Evolutionary conservation across 2,797 vertebrate species (phyloP).

Genomic region (Taeniopygia guttata): DNA sequence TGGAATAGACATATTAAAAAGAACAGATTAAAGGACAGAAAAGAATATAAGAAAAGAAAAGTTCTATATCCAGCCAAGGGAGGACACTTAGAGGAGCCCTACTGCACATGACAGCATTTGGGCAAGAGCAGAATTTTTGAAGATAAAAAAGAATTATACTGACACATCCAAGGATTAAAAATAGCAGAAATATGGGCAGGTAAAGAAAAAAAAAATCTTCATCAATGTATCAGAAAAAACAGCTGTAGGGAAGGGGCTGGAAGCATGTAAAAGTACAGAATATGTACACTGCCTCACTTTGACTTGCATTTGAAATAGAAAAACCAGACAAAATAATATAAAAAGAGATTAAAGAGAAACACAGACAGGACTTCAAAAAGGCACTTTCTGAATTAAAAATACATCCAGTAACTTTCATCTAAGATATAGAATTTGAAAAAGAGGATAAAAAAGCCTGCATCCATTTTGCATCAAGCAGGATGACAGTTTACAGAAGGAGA

Average conservation of each 20-base stretch:
- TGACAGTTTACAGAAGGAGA: neutral
- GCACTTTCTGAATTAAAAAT: slow-evolving; percentile 19
- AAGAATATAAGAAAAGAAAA: neutral
- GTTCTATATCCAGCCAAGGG: neutral
- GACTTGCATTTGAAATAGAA: neutral
- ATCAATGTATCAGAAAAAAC: neutral
- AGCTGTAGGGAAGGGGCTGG: neutral
- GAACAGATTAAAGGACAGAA: neutral
- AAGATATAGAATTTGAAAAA: neutral
- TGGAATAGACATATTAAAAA: neutral
- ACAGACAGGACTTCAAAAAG: neutral
- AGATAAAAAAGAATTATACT: neutral
- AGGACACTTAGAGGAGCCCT: neutral
- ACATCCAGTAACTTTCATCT: neutral
- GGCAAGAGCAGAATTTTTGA: neutral
- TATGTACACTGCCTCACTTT: neutral
- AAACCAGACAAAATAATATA: slow-evolving; percentile 17
- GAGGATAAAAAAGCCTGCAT: neutral
- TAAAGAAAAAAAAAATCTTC: neutral
- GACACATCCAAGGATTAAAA: neutral
- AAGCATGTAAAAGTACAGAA: neutral
- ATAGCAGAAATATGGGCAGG: neutral
- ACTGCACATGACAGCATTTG: neutral
- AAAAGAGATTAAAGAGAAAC: slow-evolving; percentile 19
- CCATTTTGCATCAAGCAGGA: neutral